Percentiles rank a stretch among this genome's conserved stretches.
These are phyloP conservation scores for Balanococcus diminutus DNA, from an alignment of 2,888 invertebrate species.

Conservation along the genomic window DNA sequence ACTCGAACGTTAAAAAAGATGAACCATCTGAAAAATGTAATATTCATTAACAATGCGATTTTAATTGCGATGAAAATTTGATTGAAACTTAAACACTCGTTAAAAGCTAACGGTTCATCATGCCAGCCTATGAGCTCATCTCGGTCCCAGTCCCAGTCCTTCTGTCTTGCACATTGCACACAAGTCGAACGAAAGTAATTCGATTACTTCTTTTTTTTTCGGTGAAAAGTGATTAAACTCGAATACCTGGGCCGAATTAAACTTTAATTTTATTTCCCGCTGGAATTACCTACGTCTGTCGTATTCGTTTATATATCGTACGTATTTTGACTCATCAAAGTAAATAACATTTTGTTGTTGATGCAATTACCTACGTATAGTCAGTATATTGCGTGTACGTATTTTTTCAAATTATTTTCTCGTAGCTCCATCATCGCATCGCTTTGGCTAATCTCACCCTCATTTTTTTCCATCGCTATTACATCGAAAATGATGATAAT, in stretches of 20 bases:
- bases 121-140: not conserved
- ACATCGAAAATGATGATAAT: not conserved
- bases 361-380: not conserved
- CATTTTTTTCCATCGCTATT: not conserved
- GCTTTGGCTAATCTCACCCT: slow-evolving; percentile 16
- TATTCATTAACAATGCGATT: not conserved
- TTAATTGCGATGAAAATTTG: not conserved
- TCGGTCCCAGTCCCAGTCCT: not conserved
- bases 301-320: not conserved
- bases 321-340: not conserved
- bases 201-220: not conserved
- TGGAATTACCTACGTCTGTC: not conserved
- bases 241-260: not conserved
- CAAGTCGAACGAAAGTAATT: not conserved
- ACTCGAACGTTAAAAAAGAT: not conserved
- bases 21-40: not conserved
- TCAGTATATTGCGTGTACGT: not conserved
- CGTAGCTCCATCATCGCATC: no score
- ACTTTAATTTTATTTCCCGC: slow-evolving; percentile 2
- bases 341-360: not conserved
- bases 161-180: not conserved
- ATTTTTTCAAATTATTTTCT: not conserved
- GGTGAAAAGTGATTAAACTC: not conserved
- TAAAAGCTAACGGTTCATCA: not conserved
- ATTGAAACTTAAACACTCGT: not conserved